Evolutionary conservation across 1,140 invertebrate species (phyloP).

Genomic region (Pogonognathellus flavescens): DNA sequence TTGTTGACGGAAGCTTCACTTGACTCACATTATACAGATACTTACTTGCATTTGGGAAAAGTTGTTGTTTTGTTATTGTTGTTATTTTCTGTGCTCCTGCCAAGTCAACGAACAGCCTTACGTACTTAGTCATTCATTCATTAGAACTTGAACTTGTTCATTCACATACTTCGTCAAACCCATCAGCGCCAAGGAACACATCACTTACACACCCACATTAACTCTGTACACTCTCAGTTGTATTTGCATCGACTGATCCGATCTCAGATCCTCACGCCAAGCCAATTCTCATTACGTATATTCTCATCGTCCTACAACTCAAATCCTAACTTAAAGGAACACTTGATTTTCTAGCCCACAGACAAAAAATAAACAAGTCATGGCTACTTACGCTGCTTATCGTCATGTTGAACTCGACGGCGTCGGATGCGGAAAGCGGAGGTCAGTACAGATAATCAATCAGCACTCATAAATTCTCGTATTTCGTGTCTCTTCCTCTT

Average conservation of each 20-base stretch:
- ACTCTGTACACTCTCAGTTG: no score
- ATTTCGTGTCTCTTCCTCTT: conserved; percentile 24
- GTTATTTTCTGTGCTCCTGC: conserved; percentile 29
- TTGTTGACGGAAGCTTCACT: conserved; percentile 15
- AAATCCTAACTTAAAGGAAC: neutral
- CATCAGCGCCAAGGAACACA: neutral
- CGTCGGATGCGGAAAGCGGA: conserved; percentile 79
- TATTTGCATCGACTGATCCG: no score
- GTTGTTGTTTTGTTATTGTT: neutral
- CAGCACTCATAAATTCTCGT: neutral
- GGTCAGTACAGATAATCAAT: conserved; percentile 71
- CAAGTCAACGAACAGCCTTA: neutral
- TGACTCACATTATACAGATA: neutral
- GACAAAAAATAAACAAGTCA: conserved; percentile 66
- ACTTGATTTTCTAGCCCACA: conserved; percentile 43
- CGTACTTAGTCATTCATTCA: neutral
- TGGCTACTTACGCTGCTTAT: conserved; percentile 80
- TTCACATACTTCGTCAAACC: neutral
- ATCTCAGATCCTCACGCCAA: no score
- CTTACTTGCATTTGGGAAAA: no score
- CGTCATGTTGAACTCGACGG: conserved; percentile 80
- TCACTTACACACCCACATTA: no score
- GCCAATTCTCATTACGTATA: no score
- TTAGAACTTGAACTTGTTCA: conserved; percentile 11
- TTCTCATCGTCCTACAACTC: neutral